Conservation (phyloP, 2,113 vertebrate species). For the Thymallus thymallus region DNA sequence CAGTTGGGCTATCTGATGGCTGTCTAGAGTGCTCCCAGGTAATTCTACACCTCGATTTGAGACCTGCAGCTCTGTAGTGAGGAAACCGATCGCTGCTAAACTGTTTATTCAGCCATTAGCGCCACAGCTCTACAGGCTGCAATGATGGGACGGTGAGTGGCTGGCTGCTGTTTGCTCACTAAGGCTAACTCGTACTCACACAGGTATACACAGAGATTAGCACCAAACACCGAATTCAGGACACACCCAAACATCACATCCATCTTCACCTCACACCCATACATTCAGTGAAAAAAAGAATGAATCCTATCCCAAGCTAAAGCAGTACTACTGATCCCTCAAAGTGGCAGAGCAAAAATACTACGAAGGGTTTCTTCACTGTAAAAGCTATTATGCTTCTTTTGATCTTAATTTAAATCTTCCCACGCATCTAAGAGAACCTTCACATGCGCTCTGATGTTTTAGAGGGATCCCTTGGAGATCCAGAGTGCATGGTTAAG, state of each 20-base stretch:
- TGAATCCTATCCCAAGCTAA: neutral
- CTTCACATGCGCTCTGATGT: slow-evolving; percentile 8
- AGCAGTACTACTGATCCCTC: slow-evolving; percentile 12
- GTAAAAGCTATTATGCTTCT: slow-evolving; percentile 4
- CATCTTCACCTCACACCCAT: too few species aligned
- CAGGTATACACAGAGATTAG: too few species aligned
- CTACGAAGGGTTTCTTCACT: slow-evolving; percentile 14
- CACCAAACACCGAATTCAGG: too few species aligned
- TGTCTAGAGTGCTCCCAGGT: slow-evolving; percentile 34
- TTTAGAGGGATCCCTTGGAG: neutral
- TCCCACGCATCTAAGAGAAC: neutral
- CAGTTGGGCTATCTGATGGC: slow-evolving; percentile 24
- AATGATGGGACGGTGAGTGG: slow-evolving; percentile 24
- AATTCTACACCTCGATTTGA: slow-evolving; percentile 61
- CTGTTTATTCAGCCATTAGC: slow-evolving; percentile 58
- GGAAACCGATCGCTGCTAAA: slow-evolving; percentile 62
- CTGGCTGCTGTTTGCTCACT: too few species aligned
- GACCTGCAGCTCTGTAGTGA: slow-evolving; percentile 22
- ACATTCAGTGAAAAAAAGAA: neutral
- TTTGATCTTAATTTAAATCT: slow-evolving; percentile 31
- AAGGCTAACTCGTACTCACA: too few species aligned
- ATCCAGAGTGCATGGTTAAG: slow-evolving; percentile 7
- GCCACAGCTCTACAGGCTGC: slow-evolving; percentile 13
- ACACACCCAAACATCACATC: too few species aligned
- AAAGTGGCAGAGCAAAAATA: slow-evolving; percentile 29